These are phyloP conservation scores for Vulpes ferrilata DNA, from an alignment of 2,113 vertebrate genomes.

Conservation along the genomic window DNA sequence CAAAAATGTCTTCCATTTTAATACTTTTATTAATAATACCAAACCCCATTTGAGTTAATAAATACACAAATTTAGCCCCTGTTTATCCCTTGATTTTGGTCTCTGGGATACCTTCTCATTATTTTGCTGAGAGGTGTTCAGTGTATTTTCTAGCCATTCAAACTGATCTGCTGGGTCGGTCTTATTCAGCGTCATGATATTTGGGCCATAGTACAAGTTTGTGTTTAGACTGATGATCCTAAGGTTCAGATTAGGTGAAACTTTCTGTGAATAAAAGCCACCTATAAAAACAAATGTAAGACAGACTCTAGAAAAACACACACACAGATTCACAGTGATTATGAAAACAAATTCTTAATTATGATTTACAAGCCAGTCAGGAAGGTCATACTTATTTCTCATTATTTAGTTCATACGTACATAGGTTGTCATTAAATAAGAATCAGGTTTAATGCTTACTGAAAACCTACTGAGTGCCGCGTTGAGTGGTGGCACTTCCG, in stretches of 20 bases:
- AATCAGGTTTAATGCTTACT: not conserved
- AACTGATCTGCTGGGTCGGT: constrained; percentile 94
- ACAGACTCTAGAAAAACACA: constrained; percentile 43
- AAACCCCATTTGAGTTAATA: not conserved
- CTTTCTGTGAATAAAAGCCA: constrained; percentile 96
- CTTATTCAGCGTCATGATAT: constrained; percentile 90
- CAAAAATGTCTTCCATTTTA: constrained; percentile 42
- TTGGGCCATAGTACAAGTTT: constrained; percentile 95
- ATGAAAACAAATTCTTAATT: constrained; percentile 40
- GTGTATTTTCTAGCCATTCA: constrained; percentile 89
- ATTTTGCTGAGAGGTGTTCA: constrained; percentile 88
- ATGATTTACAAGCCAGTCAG: not conserved
- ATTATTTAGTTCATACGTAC: not conserved
- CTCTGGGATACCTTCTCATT: constrained; percentile 88
- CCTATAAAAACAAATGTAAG: constrained; percentile 88
- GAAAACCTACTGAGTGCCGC: not conserved
- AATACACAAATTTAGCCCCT: not conserved
- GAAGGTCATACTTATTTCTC: not conserved
- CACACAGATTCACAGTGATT: not conserved
- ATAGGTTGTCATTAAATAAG: not conserved
- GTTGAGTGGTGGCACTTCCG: not conserved
- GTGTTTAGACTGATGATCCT: constrained; percentile 97
- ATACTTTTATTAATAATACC: not conserved
- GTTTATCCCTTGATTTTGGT: not conserved
- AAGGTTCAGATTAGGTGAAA: constrained; percentile 85